Evolutionary conservation across 2,113 vertebrate genomes (phyloP), one percentile per base, ranked within the genome.

Genomic region (Otus sunia): DNA sequence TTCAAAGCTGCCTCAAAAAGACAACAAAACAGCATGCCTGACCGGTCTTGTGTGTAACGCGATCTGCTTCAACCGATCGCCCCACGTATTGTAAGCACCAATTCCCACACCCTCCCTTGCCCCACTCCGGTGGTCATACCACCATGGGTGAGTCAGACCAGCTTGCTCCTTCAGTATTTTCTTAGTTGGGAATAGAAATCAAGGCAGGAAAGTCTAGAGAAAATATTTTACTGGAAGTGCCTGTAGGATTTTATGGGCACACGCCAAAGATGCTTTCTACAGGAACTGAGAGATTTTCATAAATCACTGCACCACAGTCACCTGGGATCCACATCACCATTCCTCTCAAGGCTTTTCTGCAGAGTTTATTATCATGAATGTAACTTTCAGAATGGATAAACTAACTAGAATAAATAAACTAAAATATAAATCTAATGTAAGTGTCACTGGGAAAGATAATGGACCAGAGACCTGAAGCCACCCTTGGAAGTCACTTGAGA

Each of bases 1-100:
- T 76, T 66, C 91, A 91, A 56, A 97, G 66, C 73, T 37, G 39
- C 62, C 77, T 62, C 29, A 9, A 49, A 95, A 96, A 89, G 52
- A 75, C 81, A 93, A 89, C 60, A 91, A 58, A 81, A 32, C 68
- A 32, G 20, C 39, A 39, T 2, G 74, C 53, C 20, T 86, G 95
- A 58, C 67, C 3, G 6, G 8, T 21, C 69, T 49, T 34, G 72
- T 59, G 88, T 45, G 41, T 41, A 88, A 78, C 60, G 34, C 10
- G 7, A 55, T 41, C 19, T 1, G 76, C 72, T 84, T 11, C 47
- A 27, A 10, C 47, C 18, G 0, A 20, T 39, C 68, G 67, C 66
- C 55, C 80, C 45, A 10, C 2, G 1, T 6, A 19, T 29, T 8
- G 20, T 0, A 73, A 83, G 71, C 20, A 15, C 30, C 0, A 1